Base-by-base conservation (phyloP, 2,797 vertebrate genomes). In the Danio albolineatus region DNA sequence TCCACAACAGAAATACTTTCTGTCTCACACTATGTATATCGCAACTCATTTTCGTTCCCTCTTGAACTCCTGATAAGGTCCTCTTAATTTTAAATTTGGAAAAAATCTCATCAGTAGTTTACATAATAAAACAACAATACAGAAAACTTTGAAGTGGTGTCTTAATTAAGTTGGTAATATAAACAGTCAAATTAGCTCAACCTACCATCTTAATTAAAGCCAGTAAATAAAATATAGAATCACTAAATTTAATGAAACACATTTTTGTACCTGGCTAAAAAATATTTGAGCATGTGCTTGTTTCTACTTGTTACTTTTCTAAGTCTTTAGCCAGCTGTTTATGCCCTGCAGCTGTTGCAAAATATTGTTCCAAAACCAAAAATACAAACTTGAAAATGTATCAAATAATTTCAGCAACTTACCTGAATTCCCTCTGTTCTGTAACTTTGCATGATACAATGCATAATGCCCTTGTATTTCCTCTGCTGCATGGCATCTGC, bases 391-490 rank as follows among this genome's bases (percentile, higher is more conserved):
- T 46, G 44, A 46, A 7, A 46, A 12, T 12, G 12, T 5, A 7
- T 2, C 2, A 46, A 7, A 46, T 46, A 7, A 12, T 46, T 46
- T 60, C 21, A 28, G 7, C 21, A 16, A 85, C 95, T 95, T 93
- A 99, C 98, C 90, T 96, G 95, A 10, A 94, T 74, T 16, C 98
- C 98, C 86, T 99, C 98, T 0, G 92, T 94, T 83, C 79, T 94
- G 92, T 99, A 98, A 91, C 97, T 98, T 88, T 96, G 91, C 67
- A 86, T 54, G 86, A 98, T 96, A 87, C 98, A 99, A 89, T 99
- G 96, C 10, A 95, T 21, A 53, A 95, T 90, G 12, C 98, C 97
- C 60, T 71, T 95, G 91, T 98, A 99, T 87, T 96, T 97, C 87
- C 93, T 96, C 76, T 92, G 87, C 85, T 93, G 91, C 87, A 96